Conservation (phyloP, 2,113 vertebrate genomes). For the Cyphomyrus discorhynchus region DNA sequence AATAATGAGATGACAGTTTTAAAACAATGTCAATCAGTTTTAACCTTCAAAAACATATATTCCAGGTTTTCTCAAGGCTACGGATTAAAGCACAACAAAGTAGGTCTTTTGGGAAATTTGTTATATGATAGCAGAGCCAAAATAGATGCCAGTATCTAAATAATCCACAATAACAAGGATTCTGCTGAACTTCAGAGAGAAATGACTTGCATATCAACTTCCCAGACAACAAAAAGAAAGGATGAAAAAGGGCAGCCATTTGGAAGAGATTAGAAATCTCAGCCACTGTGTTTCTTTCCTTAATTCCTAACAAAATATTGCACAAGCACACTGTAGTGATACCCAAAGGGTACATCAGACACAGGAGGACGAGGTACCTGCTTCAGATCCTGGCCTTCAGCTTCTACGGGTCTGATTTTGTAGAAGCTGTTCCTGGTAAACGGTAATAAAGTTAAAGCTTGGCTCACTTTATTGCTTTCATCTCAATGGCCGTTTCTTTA, state of each 20-base stretch:
- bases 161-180: not conserved
- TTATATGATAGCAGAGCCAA: not conserved
- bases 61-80: not conserved
- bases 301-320: conserved; percentile 1
- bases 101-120: not conserved
- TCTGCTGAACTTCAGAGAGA: not conserved
- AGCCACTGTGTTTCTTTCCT: not conserved
- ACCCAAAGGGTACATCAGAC: not conserved
- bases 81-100: not conserved
- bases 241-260: not conserved
- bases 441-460: not conserved
- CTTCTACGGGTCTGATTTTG: not conserved
- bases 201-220: not conserved
- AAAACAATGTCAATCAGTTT: not conserved
- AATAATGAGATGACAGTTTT: not conserved
- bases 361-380: not conserved
- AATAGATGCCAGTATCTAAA: not conserved
- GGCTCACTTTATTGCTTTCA: not conserved
- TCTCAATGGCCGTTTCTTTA: not conserved
- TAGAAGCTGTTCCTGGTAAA: not conserved
- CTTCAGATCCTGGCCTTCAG: not conserved
- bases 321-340: not conserved
- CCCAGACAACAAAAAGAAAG: not conserved
- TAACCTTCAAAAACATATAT: not conserved
- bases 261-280: not conserved